Percentiles rank a stretch among this genome's conserved stretches.
Evolutionary conservation across 2,113 vertebrate species (phyloP).

Genomic region (Amazona vittata): DNA sequence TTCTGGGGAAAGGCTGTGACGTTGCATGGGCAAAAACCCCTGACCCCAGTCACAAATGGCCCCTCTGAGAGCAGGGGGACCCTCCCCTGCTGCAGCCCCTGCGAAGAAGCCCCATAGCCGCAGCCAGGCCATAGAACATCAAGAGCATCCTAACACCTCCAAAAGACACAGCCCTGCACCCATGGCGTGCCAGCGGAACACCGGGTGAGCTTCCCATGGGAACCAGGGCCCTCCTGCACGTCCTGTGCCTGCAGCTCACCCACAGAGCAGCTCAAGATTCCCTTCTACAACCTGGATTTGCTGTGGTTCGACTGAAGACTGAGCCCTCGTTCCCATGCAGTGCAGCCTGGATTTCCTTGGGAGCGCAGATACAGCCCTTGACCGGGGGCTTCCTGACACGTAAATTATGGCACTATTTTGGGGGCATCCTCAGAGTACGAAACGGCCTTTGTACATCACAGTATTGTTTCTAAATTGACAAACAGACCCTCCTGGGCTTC

Average conservation of each 20-base stretch:
- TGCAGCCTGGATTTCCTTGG: slow-evolving; percentile 9
- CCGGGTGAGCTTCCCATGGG: rapidly evolving
- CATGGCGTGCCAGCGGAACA: rapidly evolving
- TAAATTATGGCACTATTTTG: neutral
- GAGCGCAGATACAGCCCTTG: slow-evolving; percentile 12
- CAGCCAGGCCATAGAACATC: rapidly evolving
- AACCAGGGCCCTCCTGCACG: rapidly evolving
- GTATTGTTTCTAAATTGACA: slow-evolving; percentile 32
- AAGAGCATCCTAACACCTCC: rapidly evolving
- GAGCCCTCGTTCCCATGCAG: neutral
- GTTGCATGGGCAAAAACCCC: neutral
- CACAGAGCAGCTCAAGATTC: rapidly evolving
- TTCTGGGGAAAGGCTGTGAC: neutral
- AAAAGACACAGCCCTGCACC: neutral
- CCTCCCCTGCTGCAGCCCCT: neutral
- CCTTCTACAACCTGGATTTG: neutral
- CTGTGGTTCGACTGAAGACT: neutral
- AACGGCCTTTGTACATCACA: slow-evolving; percentile 28
- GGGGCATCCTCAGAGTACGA: slow-evolving; percentile 9
- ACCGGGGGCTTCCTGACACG: slow-evolving; percentile 3
- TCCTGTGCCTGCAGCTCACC: rapidly evolving
- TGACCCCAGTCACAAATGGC: neutral
- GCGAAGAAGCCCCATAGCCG: neutral
- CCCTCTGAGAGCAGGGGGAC: rapidly evolving
- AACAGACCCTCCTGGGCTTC: slow-evolving; percentile 19